Evolutionary conservation across 1,140 invertebrate species (phyloP).

Genomic region (Papilio helenus): DNA sequence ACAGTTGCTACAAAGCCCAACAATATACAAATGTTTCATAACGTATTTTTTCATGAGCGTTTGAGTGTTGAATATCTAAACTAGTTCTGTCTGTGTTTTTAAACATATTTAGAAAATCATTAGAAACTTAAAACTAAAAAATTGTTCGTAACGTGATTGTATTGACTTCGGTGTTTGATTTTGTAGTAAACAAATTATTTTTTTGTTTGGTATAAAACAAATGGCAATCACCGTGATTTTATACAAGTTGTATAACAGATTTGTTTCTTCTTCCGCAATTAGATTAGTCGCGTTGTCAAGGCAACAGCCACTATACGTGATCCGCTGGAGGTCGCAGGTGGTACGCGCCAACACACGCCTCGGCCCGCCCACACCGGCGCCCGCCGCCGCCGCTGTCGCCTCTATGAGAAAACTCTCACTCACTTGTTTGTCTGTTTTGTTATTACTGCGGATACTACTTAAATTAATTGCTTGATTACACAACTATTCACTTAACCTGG

Average conservation of each 20-base stretch:
- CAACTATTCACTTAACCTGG: conserved; percentile 3
- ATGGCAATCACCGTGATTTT: neutral
- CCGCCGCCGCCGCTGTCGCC: conserved; percentile 78
- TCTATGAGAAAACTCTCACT: neutral
- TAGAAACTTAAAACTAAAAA: too few species aligned
- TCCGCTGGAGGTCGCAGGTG: conserved; percentile 87
- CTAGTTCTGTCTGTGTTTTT: too few species aligned
- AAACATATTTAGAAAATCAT: too few species aligned
- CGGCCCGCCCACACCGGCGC: conserved; percentile 84
- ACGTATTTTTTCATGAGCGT: too few species aligned
- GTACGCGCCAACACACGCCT: conserved; percentile 84
- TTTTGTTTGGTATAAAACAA: neutral
- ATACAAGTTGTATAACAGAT: neutral
- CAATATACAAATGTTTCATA: too few species aligned
- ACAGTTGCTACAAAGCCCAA: neutral
- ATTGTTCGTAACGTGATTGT: too few species aligned
- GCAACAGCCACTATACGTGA: conserved; percentile 71
- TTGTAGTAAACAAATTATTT: too few species aligned
- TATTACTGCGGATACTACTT: conserved; percentile 13
- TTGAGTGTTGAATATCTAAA: too few species aligned
- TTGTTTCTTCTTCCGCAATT: conserved; percentile 17
- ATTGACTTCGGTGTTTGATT: too few species aligned
- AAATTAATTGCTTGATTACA: conserved; percentile 8
- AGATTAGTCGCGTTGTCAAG: conserved; percentile 74
- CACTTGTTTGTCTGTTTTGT: conserved; percentile 20